Conservation (phyloP, 2,113 vertebrate species). For the Thymallus thymallus region DNA sequence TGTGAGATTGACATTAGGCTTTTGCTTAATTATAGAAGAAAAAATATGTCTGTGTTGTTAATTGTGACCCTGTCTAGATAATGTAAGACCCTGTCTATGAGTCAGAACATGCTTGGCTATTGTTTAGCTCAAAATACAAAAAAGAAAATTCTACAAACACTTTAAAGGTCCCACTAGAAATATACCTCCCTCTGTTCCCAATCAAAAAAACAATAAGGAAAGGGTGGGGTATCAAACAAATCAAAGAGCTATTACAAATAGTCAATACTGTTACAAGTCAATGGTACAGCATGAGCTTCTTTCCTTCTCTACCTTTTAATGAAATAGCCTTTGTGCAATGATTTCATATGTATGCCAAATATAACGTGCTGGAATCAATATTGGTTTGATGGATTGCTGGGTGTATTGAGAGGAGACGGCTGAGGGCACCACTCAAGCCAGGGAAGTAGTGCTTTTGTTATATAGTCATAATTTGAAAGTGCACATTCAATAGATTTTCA, state of each 20-base stretch:
- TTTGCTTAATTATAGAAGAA: slow-evolving; percentile 61
- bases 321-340: slow-evolving; percentile 35
- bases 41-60: slow-evolving; percentile 49
- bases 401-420: slow-evolving; percentile 36
- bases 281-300: not conserved
- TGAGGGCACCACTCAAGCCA: slow-evolving; percentile 24
- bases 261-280: slow-evolving; percentile 23
- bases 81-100: not conserved
- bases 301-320: slow-evolving; percentile 12
- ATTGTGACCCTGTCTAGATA: slow-evolving; percentile 32
- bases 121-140: not conserved
- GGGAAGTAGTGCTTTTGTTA: slow-evolving; percentile 22
- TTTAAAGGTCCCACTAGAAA: not conserved
- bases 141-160: not conserved
- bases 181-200: slow-evolving; percentile 8
- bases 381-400: slow-evolving; percentile 17
- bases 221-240: not conserved
- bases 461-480: slow-evolving; percentile 25
- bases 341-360: slow-evolving; percentile 19
- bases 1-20: slow-evolving; percentile 73
- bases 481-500: slow-evolving; percentile 52
- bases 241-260: not conserved
- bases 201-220: slow-evolving; percentile 5
- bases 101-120: slow-evolving; percentile 2
- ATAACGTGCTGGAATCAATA: slow-evolving; percentile 15